These are phyloP conservation scores for Engystomops pustulosus DNA, from an alignment of 2,113 vertebrate species.

Conservation along the genomic window DNA sequence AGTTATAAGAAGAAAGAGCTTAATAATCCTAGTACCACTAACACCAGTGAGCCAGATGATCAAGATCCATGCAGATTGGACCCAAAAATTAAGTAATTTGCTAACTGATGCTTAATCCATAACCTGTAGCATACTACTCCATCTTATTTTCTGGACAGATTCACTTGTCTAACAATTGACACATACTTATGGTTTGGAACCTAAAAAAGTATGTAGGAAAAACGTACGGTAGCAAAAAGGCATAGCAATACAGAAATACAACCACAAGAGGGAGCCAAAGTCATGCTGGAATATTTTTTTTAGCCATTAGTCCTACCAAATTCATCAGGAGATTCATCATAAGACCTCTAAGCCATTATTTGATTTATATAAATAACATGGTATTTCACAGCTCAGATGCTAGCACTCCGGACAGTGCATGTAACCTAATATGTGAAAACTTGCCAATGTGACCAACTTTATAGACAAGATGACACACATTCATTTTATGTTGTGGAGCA, in stretches of 20 bases:
- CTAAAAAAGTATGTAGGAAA: not conserved
- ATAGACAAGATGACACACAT: not conserved
- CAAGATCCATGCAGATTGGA: too few species aligned
- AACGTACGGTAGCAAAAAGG: not conserved
- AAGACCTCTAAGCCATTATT: not conserved
- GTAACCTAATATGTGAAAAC: not conserved
- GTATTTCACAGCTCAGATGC: not conserved
- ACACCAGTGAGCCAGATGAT: too few species aligned
- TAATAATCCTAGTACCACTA: too few species aligned
- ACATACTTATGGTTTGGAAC: not conserved
- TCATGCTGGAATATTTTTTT: conserved; percentile 1
- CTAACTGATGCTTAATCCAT: too few species aligned
- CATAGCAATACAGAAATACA: not conserved
- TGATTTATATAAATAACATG: not conserved
- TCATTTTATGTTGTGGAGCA: too few species aligned
- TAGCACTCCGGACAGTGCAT: not conserved
- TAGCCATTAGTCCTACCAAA: not conserved
- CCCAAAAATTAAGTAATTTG: too few species aligned
- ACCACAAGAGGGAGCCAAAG: conserved; percentile 41
- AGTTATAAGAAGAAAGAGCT: too few species aligned
- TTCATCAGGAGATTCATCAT: not conserved
- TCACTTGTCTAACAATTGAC: too few species aligned
- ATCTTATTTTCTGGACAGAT: too few species aligned
- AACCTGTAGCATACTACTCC: too few species aligned
- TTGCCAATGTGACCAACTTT: not conserved